Base-by-base conservation (phyloP, 2,113 vertebrate species). In the Urocitellus parryii region DNA sequence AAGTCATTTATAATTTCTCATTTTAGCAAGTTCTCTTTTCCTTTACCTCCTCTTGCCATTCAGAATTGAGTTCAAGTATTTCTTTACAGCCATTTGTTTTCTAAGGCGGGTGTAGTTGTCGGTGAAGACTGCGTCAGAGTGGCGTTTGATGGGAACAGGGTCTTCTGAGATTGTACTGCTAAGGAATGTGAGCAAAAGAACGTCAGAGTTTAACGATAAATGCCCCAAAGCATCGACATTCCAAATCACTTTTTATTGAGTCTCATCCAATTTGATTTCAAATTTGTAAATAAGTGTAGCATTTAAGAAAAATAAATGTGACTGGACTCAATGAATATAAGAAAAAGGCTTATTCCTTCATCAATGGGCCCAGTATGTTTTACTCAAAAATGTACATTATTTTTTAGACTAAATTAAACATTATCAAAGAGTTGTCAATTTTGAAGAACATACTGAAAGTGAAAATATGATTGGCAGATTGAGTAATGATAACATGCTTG, bases 61-160 rank as follows among this genome's bases (percentile, higher is more conserved):
- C 96, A 99, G 97, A 95, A 99, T 98, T 42, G 99, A 99, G 97
- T 99, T 99, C 98, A 99, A 98, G 96, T 99, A 99, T 96, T 99
- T 99, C 98, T 99, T 99, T 90, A 99, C 99, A 12, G 99, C 99
- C 99, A 99, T 99, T 98, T 99, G 99, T 98, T 99, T 99, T 91
- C 99, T 98, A 96, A 99, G 99, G 96, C 99, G 99, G 85, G 99
- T 99, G 98, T 99, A 99, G 98, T 99, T 99, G 98, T 99, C 99
- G 20, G 99, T 99, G 97, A 99, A 99, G 97, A 99, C 98, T 37
- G 99, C 99, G 5, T 99, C 99, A 34, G 99, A 99, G 97, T 99
- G 99, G 39, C 99, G 99, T 98, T 99, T 99, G 95, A 99, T 98
- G 45, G 99, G 99, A 86, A 56, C 82, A 92, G 98, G 97, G 93